These are phyloP conservation scores for Palaemon carinicauda DNA, from an alignment of 1,140 invertebrate species.

Conservation along the genomic window DNA sequence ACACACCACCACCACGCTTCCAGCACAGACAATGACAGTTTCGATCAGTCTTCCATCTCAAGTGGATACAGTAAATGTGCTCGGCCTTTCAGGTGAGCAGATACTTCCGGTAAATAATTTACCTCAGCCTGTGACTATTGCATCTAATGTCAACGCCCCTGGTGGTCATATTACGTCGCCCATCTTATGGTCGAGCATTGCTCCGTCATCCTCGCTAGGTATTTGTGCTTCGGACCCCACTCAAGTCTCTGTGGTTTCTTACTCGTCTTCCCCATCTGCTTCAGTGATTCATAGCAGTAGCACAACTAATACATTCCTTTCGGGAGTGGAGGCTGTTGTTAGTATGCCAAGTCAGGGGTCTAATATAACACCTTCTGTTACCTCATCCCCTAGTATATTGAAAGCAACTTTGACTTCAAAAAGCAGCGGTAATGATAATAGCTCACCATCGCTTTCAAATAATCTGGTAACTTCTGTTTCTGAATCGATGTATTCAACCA, in stretches of 20 bases:
- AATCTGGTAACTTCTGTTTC: too few species aligned
- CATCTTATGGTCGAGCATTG: neutral
- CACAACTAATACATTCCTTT: too few species aligned
- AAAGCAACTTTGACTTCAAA: too few species aligned
- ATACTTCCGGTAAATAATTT: neutral
- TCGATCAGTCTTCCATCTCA: neutral
- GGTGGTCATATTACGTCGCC: neutral
- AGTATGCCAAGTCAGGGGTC: too few species aligned
- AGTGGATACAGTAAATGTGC: neutral
- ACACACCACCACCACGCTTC: neutral
- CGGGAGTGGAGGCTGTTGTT: too few species aligned
- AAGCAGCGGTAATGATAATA: too few species aligned
- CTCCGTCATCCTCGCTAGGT: neutral
- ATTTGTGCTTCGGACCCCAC: neutral
- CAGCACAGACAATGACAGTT: conserved; percentile 14
- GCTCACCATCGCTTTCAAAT: too few species aligned
- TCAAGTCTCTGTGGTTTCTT: neutral
- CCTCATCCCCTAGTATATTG: too few species aligned
- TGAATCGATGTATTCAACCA: too few species aligned
- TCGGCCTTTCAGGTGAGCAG: neutral
- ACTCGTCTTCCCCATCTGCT: neutral
- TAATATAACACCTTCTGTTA: too few species aligned
- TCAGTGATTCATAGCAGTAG: too few species aligned
- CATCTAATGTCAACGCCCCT: neutral
- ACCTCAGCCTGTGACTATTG: neutral